Base-by-base conservation (phyloP, 2,888 invertebrate genomes). In the Aplocera efformata region DNA sequence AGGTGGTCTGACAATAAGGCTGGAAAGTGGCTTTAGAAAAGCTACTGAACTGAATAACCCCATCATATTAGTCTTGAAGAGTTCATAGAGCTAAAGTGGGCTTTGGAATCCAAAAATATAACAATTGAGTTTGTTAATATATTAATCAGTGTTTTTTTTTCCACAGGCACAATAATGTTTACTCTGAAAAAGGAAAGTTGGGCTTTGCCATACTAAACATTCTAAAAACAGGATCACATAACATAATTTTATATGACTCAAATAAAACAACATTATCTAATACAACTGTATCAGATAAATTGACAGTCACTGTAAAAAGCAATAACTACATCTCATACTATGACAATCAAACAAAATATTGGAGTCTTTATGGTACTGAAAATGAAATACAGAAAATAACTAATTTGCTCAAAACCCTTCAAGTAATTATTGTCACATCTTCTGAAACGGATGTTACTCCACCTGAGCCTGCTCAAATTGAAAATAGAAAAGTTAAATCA, bases 191-290 rank as follows among this genome's bases (percentile, higher is more conserved):
- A 70, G 84, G 83, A 31, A 83, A 74, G 57, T 45, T 85, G 29
- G 86, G 85, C 7, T 77, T 86, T 65, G 85, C 83, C n/a, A 62
- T 88, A 34, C 41, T 85, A 34, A 81, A 77, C 60, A 57, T 67
- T 11, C 42, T 63, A 1, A 78, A 72, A 57, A 63, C 63, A 50
- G 64, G 59, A 40, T 47, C 42, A 38, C 61, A 74, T 48, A 74
- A 72, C 47, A 69, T 84, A 33, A 55, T 86, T 13, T 60, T 88
- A 1, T 88, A 86, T 71, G 77, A 82, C 50, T 68, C 77, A 3
- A 76, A 72, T 44, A 88, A 85, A 69, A 58, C 53, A 10, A 79
- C 79, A 24, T 42, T 88, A 28, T 86, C 85, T 8, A 67, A 61
- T 53, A 61, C 72, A 30, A 64, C 62, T 33, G 48, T 81, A 23